A percentile compares a stretch with the other conserved stretches of the same genome.
Evolutionary conservation across 2,888 invertebrate genomes (phyloP).

Genomic region (Allacma fusca): DNA sequence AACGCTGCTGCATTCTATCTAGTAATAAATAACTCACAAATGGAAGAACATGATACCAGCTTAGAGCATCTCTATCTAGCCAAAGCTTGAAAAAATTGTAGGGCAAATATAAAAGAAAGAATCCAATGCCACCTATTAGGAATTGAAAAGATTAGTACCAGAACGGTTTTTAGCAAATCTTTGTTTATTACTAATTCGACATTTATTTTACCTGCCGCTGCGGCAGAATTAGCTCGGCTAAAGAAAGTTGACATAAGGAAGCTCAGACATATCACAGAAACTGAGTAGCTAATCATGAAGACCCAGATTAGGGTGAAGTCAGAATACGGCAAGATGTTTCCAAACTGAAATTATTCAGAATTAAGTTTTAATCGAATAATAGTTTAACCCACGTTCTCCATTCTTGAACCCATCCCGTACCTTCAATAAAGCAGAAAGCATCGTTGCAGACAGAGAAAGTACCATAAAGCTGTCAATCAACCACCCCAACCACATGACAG

Average conservation of each 20-base stretch:
- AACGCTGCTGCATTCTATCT: not conserved
- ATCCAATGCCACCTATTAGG: conserved; percentile 65
- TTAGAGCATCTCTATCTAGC: conserved; percentile 63
- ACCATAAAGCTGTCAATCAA: conserved; percentile 68
- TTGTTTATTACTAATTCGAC: not conserved
- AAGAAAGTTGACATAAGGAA: conserved; percentile 70
- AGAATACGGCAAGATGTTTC: conserved; percentile 77
- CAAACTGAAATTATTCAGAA: conserved; percentile 65
- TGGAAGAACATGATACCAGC: conserved; percentile 59
- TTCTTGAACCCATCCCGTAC: conserved; percentile 51
- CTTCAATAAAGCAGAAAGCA: conserved; percentile 76
- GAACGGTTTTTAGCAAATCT: not conserved
- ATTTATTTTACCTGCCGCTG: conserved; percentile 64
- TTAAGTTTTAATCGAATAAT: not conserved
- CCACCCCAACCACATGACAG: conserved; percentile 71
- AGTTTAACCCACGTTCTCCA: not conserved
- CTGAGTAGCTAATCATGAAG: conserved; percentile 71
- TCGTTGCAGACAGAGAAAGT: conserved; percentile 71
- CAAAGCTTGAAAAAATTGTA: conserved; percentile 65
- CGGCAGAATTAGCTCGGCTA: conserved; percentile 70
- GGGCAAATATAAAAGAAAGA: conserved; percentile 66
- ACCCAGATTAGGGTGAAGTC: conserved; percentile 73
- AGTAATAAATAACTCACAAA: conserved; percentile 58
- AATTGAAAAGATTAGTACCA: not conserved
- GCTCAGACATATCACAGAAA: conserved; percentile 66